Evolutionary conservation across 1,140 invertebrate species (phyloP), one percentile per base, ranked within the genome.

Genomic region (Delia radicum): DNA sequence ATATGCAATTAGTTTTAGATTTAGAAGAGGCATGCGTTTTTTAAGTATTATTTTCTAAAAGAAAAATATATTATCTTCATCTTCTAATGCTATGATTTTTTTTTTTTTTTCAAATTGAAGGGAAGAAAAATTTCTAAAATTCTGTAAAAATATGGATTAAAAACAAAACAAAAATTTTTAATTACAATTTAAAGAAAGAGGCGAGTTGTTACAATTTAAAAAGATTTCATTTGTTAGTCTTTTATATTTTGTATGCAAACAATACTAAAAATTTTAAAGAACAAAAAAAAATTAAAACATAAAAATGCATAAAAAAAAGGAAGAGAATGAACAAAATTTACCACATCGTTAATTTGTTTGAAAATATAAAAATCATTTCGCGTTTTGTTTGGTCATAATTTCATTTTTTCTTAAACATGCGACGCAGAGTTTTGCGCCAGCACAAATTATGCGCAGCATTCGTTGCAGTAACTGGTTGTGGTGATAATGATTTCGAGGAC

Each of bases 391-490:
- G 26, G 15, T 29, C 62, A 10, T 65, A n/a, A 37, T 12, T 13
- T 69, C 18, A 69, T 33, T 69, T 33, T 33, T 69, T 69, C 31
- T 69, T 69, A 33, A 69, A 69, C 29, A 69, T 69, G 65, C 65
- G 65, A 69, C 65, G 65, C 65, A 31, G 31, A 10, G 65, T 69
- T 33, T 69, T 69, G 65, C 65, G 65, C 65, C 65, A 69, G 65
- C 65, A 69, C 65, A 69, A 69, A 69, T 18, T 69, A 37, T 69
- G 65, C 65, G 65, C 65, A 69, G 65, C 65, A 69, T 69, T 69
- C 31, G 65, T 69, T 37, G 29, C 18, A 33, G 65, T 33, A 10
- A 69, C 65, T 7, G 65, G 65, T 69, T 69, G 65, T 4, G 65
- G 65, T 24, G 65, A 69, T 37, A 69, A 21, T n/a, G 65, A 69